Percentiles rank a stretch among this genome's conserved stretches.
Conservation (phyloP, 2,113 vertebrate genomes). For the Tyrannus savana region DNA sequence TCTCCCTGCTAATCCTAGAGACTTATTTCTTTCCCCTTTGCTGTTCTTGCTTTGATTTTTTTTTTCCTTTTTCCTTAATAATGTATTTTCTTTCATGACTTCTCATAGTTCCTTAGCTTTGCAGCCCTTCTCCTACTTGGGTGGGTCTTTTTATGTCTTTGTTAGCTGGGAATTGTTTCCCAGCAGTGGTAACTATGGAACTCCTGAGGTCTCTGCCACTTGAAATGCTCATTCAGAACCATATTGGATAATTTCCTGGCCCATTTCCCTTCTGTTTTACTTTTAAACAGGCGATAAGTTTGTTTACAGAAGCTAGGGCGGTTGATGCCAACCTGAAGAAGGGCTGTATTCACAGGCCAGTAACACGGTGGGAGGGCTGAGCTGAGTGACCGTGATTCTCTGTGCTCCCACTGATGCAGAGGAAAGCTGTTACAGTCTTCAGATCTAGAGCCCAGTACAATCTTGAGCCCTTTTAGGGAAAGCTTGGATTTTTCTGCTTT, state of each 20-base stretch:
- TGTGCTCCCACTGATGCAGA: fast-evolving
- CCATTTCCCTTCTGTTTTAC: slow-evolving; percentile 10
- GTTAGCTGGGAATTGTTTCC: neutral
- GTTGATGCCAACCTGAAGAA: neutral
- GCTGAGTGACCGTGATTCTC: fast-evolving
- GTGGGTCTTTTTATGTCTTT: slow-evolving; percentile 34
- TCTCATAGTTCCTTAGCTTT: slow-evolving; percentile 2
- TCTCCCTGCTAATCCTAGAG: slow-evolving; percentile 13
- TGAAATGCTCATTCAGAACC: slow-evolving; percentile 23
- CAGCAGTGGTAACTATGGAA: neutral
- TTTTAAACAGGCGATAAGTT: slow-evolving; percentile 21
- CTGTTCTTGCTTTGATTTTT: slow-evolving; percentile 47
- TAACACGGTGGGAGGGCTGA: neutral
- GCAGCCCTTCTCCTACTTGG: slow-evolving; percentile 12
- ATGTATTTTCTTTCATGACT: slow-evolving; percentile 27
- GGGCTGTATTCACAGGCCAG: neutral
- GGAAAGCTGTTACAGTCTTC: neutral
- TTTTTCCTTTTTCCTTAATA: neutral
- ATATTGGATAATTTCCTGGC: slow-evolving; percentile 19
- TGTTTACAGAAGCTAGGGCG: neutral
- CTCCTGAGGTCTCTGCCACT: neutral
- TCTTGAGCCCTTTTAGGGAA: neutral
- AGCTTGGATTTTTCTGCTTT: neutral
- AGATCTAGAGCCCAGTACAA: neutral
- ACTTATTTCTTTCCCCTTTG: neutral